A percentile compares a stretch with the other conserved stretches of the same genome.
Conservation (phyloP, 2,113 vertebrate genomes). For the Alethe diademata region DNA sequence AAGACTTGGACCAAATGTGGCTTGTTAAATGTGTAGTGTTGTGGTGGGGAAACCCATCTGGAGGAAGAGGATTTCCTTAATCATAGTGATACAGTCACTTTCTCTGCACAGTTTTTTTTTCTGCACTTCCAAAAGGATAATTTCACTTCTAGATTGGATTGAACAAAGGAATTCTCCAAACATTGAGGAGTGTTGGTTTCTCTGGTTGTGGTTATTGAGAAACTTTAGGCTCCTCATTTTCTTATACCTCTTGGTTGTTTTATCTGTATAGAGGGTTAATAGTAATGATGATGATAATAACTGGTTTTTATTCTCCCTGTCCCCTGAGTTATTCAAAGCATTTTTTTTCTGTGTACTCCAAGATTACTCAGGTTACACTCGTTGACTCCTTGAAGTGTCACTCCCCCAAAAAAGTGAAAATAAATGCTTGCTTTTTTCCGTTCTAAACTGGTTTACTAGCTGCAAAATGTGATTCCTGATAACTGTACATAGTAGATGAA, state of each 20-base stretch:
- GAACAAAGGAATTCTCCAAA: neutral
- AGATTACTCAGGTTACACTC: neutral
- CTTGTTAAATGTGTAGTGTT: neutral
- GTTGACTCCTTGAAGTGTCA: neutral
- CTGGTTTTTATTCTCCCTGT: neutral
- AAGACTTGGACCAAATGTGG: neutral
- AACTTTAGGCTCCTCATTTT: neutral
- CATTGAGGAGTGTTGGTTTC: accelerated
- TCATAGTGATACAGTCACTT: neutral
- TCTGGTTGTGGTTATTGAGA: neutral
- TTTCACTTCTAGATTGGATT: neutral
- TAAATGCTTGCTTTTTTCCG: neutral
- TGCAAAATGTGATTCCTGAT: neutral
- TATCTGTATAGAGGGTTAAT: neutral
- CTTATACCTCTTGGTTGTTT: neutral
- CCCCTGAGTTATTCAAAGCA: neutral
- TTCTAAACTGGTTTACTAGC: neutral
- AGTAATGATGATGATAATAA: neutral
- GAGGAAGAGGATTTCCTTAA: slow-evolving; percentile 29
- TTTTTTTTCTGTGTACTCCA: neutral
- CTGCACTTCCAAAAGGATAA: neutral
- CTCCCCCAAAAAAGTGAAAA: neutral
- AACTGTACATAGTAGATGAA: neutral
- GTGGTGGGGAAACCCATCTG: neutral
- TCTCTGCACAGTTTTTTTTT: neutral